phyloP scores from a whole-genome alignment of 2,888 invertebrate genomes.

The Taphrorychus bicolor region DNA sequence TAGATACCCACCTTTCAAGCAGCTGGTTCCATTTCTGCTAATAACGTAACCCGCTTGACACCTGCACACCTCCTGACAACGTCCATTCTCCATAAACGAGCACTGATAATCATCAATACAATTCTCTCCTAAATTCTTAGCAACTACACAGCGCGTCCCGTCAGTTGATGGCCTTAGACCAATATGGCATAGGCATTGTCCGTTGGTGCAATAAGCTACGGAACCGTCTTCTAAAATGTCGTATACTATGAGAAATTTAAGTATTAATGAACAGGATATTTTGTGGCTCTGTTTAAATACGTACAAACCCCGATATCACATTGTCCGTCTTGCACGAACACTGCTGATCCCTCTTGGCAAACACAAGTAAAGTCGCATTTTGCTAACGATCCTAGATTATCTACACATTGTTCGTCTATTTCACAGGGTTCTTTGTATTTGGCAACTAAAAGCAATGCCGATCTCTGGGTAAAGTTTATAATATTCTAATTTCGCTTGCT shows the following conservation, averaged over 20 bases:
- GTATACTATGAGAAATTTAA: too few species aligned
- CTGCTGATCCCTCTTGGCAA: constrained; percentile 50
- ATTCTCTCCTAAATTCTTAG: constrained; percentile 49
- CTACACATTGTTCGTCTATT: constrained; percentile 53
- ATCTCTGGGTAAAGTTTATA: too few species aligned
- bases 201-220: constrained; percentile 51
- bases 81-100: constrained; percentile 48
- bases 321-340: constrained; percentile 45
- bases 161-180: constrained; percentile 48
- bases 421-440: constrained; percentile 51
- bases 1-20: constrained; percentile 51
- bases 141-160: constrained; percentile 49
- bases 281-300: neutral
- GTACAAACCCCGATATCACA: constrained; percentile 48
- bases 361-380: constrained; percentile 49
- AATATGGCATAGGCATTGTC: constrained; percentile 52
- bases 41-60: constrained; percentile 52
- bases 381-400: constrained; percentile 48
- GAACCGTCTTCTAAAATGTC: constrained; percentile 49
- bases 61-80: constrained; percentile 52
- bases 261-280: too few species aligned
- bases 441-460: constrained; percentile 51
- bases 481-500: too few species aligned
- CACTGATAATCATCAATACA: constrained; percentile 54
- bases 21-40: constrained; percentile 49